Percentiles rank a stretch among this genome's conserved stretches.
These are phyloP conservation scores for Archocentrus centrarchus DNA, from an alignment of 2,113 vertebrate genomes.

Conservation along the genomic window DNA sequence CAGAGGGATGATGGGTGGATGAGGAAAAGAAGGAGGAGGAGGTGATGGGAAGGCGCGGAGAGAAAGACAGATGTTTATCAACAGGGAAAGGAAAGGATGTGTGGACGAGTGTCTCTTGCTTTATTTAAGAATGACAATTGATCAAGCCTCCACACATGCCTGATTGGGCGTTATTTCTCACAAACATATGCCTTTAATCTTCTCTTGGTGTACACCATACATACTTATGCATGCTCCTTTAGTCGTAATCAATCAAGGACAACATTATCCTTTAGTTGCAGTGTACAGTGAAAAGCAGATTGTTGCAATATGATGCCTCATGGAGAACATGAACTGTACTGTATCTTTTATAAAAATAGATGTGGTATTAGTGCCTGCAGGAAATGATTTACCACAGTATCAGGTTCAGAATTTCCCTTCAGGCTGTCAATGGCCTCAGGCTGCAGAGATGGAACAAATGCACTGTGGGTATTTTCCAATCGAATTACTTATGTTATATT, in stretches of 20 bases:
- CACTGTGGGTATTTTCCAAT: background rate
- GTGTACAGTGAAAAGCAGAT: background rate
- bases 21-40: conserved; percentile 38
- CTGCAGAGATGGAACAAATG: background rate
- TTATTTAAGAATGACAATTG: conserved; percentile 17
- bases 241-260: background rate
- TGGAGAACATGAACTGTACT: conserved; percentile 46
- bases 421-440: conserved; percentile 16
- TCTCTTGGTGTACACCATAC: too few relatives aligned
- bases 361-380: conserved; percentile 44
- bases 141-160: conserved; percentile 17
- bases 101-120: conserved; percentile 12
- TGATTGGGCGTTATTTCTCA: conserved; percentile 40
- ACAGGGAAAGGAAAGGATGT: conserved; percentile 36
- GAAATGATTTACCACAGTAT: conserved; percentile 40
- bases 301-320: conserved; percentile 13
- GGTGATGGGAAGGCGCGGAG: conserved; percentile 17
- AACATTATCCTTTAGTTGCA: background rate
- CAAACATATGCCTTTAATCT: too few relatives aligned
- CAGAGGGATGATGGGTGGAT: conserved; percentile 43
- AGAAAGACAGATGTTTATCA: conserved; percentile 58
- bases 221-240: background rate
- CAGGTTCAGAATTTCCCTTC: conserved; percentile 5
- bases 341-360: conserved; percentile 53
- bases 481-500: background rate